Conservation (phyloP, 2,888 invertebrate species). For the Prenolepis imparis region DNA sequence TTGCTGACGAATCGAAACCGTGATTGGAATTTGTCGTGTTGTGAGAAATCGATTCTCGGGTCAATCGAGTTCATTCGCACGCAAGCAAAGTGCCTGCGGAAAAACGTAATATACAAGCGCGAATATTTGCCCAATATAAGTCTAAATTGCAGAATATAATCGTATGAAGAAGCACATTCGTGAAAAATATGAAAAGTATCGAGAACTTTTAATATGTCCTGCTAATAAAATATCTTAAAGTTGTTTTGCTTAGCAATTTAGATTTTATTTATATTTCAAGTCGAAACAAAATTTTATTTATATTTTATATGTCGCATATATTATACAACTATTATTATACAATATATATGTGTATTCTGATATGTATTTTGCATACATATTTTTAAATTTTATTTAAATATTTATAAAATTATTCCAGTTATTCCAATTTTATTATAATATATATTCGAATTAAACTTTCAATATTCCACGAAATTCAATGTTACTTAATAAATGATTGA, state of each 20-base stretch:
- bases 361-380: neutral
- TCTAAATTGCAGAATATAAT: neutral
- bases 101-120: neutral
- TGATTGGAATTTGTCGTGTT: conserved; percentile 22
- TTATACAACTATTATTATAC: no score
- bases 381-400: conserved; percentile 4
- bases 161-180: neutral
- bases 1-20: conserved; percentile 41
- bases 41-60: conserved; percentile 23
- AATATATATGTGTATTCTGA: neutral
- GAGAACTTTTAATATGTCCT: neutral
- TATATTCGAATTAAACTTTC: neutral
- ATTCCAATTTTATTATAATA: neutral
- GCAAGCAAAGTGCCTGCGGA: neutral
- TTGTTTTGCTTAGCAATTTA: neutral
- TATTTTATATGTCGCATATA: neutral
- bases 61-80: conserved; percentile 34
- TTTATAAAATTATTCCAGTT: neutral
- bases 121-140: neutral
- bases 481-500: neutral
- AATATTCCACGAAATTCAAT: neutral
- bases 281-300: neutral
- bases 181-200: neutral
- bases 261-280: no score
- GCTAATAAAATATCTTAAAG: neutral